Evolutionary conservation across 2,888 invertebrate genomes (phyloP).

Genomic region (Sesia bembeciformis): DNA sequence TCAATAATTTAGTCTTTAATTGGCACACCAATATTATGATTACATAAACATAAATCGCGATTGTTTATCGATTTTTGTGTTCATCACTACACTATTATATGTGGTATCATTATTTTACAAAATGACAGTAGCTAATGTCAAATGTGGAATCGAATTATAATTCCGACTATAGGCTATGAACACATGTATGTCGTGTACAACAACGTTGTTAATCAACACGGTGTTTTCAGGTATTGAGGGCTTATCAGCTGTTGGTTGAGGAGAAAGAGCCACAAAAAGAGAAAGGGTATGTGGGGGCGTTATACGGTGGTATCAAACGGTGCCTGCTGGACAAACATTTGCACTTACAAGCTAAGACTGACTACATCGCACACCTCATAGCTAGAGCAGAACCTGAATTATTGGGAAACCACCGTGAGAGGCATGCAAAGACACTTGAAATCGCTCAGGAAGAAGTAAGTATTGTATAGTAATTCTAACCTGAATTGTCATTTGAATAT

Average conservation of each 20-base stretch:
- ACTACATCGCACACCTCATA: conserved; percentile 91
- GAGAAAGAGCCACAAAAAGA: conserved; percentile 89
- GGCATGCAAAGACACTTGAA: conserved; percentile 97
- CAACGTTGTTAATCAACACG: too few relatives aligned
- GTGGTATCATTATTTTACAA: too few relatives aligned
- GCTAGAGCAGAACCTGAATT: conserved; percentile 93
- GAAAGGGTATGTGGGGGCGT: conserved; percentile 89
- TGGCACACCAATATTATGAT: too few relatives aligned
- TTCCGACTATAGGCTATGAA: too few relatives aligned
- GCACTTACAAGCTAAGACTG: conserved; percentile 90
- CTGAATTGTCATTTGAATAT: too few relatives aligned
- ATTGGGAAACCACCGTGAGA: conserved; percentile 88
- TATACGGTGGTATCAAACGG: conserved; percentile 90
- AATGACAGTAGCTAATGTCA: too few relatives aligned
- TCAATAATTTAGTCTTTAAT: too few relatives aligned
- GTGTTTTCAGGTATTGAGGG: conserved; percentile 75
- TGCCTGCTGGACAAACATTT: conserved; percentile 91
- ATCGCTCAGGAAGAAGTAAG: conserved; percentile 92
- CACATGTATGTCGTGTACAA: too few relatives aligned
- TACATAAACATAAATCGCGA: too few relatives aligned
- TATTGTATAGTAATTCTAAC: not conserved
- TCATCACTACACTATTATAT: too few relatives aligned
- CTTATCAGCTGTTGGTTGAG: conserved; percentile 90
- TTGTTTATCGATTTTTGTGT: too few relatives aligned
- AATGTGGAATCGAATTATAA: too few relatives aligned